Evolutionary conservation across 2,113 vertebrate species (phyloP).

Genomic region (Lichenostomus cassidix): DNA sequence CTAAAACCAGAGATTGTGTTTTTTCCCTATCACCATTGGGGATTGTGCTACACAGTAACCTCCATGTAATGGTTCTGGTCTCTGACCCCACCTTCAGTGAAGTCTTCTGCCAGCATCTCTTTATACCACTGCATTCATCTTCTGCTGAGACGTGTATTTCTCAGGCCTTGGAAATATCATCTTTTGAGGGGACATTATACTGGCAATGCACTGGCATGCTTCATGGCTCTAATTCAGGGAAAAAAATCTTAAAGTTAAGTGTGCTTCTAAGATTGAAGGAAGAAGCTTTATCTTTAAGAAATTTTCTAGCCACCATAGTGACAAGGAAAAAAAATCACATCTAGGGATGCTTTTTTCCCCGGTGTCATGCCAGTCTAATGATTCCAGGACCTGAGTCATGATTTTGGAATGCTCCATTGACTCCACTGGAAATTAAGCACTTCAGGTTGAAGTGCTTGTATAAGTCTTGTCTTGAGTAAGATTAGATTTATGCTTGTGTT

Average conservation of each 20-base stretch:
- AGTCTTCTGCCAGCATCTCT: slow-evolving; percentile 17
- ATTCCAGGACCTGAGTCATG: slow-evolving; percentile 49
- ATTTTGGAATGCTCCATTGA: slow-evolving; percentile 63
- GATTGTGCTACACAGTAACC: slow-evolving; percentile 34
- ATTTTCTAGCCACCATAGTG: neutral
- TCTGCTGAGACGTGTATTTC: neutral
- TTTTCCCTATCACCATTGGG: neutral
- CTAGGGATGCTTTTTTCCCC: neutral
- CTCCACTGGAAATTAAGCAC: slow-evolving; percentile 48
- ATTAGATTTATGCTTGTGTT: slow-evolving; percentile 58
- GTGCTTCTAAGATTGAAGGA: neutral
- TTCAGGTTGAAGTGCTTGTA: slow-evolving; percentile 50
- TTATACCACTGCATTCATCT: neutral
- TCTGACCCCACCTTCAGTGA: slow-evolving; percentile 45
- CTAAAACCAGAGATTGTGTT: neutral
- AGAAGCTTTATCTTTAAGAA: neutral
- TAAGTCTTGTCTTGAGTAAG: slow-evolving; percentile 49
- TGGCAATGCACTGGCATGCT: neutral
- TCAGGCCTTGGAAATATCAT: neutral
- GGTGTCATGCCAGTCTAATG: slow-evolving; percentile 16
- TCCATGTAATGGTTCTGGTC: slow-evolving; percentile 40
- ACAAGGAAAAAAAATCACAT: slow-evolving; percentile 7
- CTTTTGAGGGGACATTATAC: neutral
- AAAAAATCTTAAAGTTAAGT: neutral
- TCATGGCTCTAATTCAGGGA: neutral